Conservation (phyloP, 2,888 invertebrate species). For the Parasteatoda lunata region DNA sequence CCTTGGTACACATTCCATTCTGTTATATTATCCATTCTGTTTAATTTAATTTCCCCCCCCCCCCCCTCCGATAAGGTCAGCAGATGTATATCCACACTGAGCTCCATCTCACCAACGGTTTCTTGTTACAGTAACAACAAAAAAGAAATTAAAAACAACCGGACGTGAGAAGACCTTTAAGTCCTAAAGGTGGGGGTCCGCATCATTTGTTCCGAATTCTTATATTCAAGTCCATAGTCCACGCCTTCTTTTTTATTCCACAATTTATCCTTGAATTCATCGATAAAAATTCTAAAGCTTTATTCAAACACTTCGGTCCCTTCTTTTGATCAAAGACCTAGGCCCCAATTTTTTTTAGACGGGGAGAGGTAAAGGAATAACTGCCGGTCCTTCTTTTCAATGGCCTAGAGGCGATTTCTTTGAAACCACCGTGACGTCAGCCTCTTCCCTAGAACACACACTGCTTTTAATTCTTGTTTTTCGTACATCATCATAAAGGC, state of each 20-base stretch:
- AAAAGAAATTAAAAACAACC: not conserved
- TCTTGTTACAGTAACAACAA: not conserved
- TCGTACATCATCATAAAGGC: conserved; percentile 58
- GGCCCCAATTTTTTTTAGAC: conserved; percentile 26
- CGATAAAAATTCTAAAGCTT: conserved; percentile 53
- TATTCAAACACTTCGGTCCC: conserved; percentile 54
- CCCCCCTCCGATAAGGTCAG: too few species aligned
- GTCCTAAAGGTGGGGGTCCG: not conserved
- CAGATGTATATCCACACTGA: too few species aligned
- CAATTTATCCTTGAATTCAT: conserved; percentile 56
- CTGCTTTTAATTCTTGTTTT: conserved; percentile 58
- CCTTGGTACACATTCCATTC: too few species aligned
- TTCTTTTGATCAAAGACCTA: conserved; percentile 49
- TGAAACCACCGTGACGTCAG: conserved; percentile 68
- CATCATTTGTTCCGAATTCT: too few species aligned
- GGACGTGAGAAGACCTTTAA: not conserved
- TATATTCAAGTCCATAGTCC: not conserved
- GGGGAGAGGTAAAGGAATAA: conserved; percentile 3
- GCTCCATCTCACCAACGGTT: not conserved
- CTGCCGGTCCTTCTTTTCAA: conserved; percentile 2
- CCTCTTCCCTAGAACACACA: conserved; percentile 20
- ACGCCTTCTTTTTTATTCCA: conserved; percentile 9
- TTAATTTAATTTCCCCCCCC: too few species aligned
- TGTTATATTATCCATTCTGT: too few species aligned
- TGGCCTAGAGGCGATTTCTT: conserved; percentile 59